phyloP scores from a whole-genome alignment of 2,888 invertebrate genomes.

The Eledona agricola region DNA sequence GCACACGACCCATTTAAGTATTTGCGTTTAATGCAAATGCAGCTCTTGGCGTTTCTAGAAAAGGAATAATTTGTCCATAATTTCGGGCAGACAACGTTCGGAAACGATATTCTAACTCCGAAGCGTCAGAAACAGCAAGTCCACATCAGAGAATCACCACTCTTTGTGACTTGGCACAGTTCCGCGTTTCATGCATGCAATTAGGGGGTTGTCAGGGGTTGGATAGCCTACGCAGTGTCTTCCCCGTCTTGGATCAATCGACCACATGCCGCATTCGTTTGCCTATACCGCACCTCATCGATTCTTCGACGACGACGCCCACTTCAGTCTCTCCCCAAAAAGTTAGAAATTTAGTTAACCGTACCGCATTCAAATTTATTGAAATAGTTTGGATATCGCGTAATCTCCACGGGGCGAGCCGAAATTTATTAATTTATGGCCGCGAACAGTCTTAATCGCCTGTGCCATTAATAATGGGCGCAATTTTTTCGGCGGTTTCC shows the following conservation, averaged over 20 bases:
- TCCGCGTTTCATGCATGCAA: slow-evolving; percentile 30
- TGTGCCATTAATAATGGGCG: slow-evolving; percentile 3
- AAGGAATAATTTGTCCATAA: slow-evolving; percentile 24
- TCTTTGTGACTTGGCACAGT: slow-evolving; percentile 23
- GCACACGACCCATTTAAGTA: slow-evolving; percentile 6
- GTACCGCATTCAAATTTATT: slow-evolving; percentile 25
- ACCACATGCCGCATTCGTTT: slow-evolving; percentile 26
- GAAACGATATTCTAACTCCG: slow-evolving; percentile 25
- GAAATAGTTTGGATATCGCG: slow-evolving; percentile 22
- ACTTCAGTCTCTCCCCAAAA: slow-evolving; percentile 18
- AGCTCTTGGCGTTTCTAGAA: slow-evolving; percentile 10
- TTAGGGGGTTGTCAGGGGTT: slow-evolving; percentile 22
- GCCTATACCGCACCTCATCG: slow-evolving; percentile 33
- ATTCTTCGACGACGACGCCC: slow-evolving; percentile 30
- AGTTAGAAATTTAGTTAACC: slow-evolving; percentile 23
- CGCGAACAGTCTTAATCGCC: slow-evolving; percentile 12
- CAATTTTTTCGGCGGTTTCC: neutral
- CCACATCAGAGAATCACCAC: slow-evolving; percentile 19
- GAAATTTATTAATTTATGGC: slow-evolving; percentile 26
- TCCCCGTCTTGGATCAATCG: slow-evolving; percentile 31
- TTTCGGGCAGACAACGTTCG: slow-evolving; percentile 20
- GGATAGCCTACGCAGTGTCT: no score
- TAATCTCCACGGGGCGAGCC: slow-evolving; percentile 19
- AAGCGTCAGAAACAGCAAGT: slow-evolving; percentile 11
- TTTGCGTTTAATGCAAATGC: slow-evolving; percentile 14